Base-by-base conservation (phyloP, 2,888 invertebrate species). In the Empis livida region DNA sequence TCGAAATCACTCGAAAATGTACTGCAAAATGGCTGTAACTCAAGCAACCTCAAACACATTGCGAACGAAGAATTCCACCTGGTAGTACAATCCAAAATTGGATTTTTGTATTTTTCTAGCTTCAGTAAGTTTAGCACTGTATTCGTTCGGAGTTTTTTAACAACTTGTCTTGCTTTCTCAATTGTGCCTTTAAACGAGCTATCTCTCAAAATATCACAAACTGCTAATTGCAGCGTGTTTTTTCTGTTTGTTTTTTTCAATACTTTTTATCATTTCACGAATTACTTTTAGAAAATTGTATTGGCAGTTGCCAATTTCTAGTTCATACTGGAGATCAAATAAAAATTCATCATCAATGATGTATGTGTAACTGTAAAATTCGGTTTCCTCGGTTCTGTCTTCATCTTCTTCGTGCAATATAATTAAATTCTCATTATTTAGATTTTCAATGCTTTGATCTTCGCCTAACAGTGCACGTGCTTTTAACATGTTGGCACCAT, bases 401-500 rank as follows among this genome's bases (percentile, higher is more conserved):
- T 43, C 35, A 32, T 43, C 43, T 43, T 27, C 20, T 31, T 43
- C 35, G 31, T 43, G 35, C 32, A 31, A 17, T 35, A 17, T 20
- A 20, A 43, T 17, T 27, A 14, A 35, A 5, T 13, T 43, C 23
- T 27, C 43, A 43, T 32, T 43, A 35, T 43, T 43, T 20, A 17
- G 16, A 13, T 43, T 43, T 31, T 35, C 31, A 17, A 16, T 35
- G 35, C 15, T 20, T 35, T 43, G 35, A 32, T 43, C 35, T 43
- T 43, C 20, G 32, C 31, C 32, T 17, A 43, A 30, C 43, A 43
- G 43, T 31, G 43, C 32, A 43, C 27, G 44, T 17, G 44, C 27
- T 43, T 45, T 51, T 9, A 51, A 32, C 47, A 51, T 48, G 41
- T 51, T 49, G 8, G 49, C 45, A 15, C 51, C 51, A 44, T 48